These are phyloP conservation scores for Hoplostethus mediterraneus DNA, from an alignment of 2,797 vertebrate genomes.

Conservation along the genomic window DNA sequence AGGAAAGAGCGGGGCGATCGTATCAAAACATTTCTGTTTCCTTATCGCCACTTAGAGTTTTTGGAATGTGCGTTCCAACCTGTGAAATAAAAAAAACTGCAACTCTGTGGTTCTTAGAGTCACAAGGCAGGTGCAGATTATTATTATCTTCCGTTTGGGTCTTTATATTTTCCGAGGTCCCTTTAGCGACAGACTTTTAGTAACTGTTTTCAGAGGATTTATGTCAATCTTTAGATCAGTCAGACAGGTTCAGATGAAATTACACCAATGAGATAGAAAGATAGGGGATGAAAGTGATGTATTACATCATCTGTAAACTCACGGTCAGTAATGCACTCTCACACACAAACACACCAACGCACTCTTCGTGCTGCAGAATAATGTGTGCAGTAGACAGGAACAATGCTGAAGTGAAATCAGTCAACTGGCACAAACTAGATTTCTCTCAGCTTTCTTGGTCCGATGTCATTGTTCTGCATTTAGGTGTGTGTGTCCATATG, in stretches of 20 bases:
- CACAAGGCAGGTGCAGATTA: neutral
- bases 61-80: conserved; percentile 15
- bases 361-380: neutral
- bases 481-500: conserved; percentile 1
- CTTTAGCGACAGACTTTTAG: neutral
- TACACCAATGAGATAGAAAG: neutral
- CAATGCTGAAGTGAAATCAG: conserved; percentile 9
- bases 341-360: conserved; percentile 9
- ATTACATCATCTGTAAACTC: conserved; percentile 16
- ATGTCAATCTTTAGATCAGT: neutral
- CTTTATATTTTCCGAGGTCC: neutral
- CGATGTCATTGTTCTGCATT: neutral
- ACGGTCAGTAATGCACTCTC: neutral
- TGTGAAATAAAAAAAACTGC: neutral
- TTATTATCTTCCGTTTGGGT: neutral
- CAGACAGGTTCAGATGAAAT: neutral
- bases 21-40: conserved; percentile 35
- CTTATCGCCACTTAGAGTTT: conserved; percentile 37
- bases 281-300: conserved; percentile 9
- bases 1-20: conserved; percentile 35
- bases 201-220: neutral
- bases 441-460: neutral
- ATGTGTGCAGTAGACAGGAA: conserved; percentile 4
- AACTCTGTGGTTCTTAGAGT: neutral
- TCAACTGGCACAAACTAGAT: conserved; percentile 7